Evolutionary conservation across 2,888 invertebrate species (phyloP).

Genomic region (Drosophila ochracea): DNA sequence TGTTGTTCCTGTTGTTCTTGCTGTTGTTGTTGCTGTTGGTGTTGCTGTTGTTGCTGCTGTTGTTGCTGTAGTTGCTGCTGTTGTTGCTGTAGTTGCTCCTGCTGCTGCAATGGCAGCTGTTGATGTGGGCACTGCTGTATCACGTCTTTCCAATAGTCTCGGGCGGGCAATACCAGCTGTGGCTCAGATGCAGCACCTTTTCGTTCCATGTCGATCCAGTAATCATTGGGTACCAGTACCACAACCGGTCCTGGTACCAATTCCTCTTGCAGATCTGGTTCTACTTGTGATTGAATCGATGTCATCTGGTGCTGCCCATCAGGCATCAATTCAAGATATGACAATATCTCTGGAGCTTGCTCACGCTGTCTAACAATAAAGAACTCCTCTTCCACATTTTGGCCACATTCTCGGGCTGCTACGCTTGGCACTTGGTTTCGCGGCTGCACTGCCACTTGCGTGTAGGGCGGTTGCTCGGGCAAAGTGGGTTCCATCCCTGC

Average conservation of each 20-base stretch:
- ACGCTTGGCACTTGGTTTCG: neutral
- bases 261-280: neutral
- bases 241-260: neutral
- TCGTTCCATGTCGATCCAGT: neutral
- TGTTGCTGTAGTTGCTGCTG: no score
- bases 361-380: neutral
- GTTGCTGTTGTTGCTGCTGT: neutral
- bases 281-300: neutral
- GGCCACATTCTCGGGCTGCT: neutral
- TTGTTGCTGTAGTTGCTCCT: neutral
- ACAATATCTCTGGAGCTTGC: neutral
- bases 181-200: neutral
- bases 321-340: neutral
- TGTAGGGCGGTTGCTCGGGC: neutral
- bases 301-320: neutral
- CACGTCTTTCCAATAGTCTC: neutral
- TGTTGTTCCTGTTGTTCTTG: neutral
- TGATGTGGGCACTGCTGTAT: neutral
- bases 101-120: neutral
- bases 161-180: neutral
- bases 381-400: neutral
- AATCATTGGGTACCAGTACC: neutral
- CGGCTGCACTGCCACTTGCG: neutral
- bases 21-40: neutral
- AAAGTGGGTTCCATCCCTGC: neutral